A percentile compares a stretch with the other conserved stretches of the same genome.
These are phyloP conservation scores for Fopius arisanus DNA, from an alignment of 1,140 invertebrate species.

Conservation along the genomic window DNA sequence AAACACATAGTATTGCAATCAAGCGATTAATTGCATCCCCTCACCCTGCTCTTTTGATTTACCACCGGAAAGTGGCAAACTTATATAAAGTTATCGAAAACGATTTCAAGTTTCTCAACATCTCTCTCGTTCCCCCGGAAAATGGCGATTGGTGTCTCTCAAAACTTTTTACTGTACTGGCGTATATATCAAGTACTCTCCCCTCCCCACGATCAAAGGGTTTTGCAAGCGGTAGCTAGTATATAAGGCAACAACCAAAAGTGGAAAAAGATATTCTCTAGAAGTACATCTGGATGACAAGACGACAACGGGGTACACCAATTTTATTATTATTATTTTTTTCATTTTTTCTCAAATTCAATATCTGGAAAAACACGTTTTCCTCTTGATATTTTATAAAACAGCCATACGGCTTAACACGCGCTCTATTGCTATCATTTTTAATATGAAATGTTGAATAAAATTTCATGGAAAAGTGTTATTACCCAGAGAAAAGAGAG, in stretches of 20 bases:
- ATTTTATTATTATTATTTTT: not conserved
- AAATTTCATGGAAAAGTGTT: too few species aligned
- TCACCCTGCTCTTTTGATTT: not conserved
- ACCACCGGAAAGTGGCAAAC: not conserved
- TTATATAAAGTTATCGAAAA: constrained; percentile 2
- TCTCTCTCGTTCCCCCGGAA: not conserved
- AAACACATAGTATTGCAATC: not conserved
- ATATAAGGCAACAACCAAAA: constrained; percentile 3
- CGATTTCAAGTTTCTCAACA: not conserved
- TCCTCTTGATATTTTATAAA: not conserved
- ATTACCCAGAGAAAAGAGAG: too few species aligned
- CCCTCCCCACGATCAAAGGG: not conserved
- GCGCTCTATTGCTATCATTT: not conserved
- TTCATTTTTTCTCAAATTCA: not conserved
- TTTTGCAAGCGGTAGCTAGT: not conserved
- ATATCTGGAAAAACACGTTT: not conserved
- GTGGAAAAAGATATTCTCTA: not conserved
- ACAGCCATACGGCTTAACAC: not conserved
- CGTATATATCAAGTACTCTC: not conserved
- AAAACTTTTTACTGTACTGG: not conserved
- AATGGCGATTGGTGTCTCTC: not conserved
- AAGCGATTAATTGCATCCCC: not conserved
- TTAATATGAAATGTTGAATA: too few species aligned
- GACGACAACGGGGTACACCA: not conserved
- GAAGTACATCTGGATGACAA: not conserved